Evolutionary conservation across 2,113 vertebrate species (phyloP).

Genomic region (Oenanthe oenanthe): DNA sequence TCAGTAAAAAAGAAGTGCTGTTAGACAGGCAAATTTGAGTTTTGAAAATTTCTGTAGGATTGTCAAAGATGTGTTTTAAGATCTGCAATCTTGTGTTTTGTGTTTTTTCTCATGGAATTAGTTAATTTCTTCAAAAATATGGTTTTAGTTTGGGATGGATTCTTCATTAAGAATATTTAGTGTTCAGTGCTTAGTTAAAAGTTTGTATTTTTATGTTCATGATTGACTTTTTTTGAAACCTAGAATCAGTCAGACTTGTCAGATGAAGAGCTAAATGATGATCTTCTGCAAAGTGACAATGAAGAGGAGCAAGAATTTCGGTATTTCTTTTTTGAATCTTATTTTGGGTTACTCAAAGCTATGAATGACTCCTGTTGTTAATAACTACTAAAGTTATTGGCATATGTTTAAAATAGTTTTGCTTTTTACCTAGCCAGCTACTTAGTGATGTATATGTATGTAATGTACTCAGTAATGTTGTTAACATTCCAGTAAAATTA

Average conservation of each 20-base stretch:
- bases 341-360: background rate
- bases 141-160: background rate
- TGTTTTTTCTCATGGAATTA: background rate
- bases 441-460: background rate
- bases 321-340: constrained; percentile 53
- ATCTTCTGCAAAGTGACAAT: constrained; percentile 96
- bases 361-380: background rate
- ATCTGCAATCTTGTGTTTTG: background rate
- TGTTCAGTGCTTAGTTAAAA: background rate
- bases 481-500: background rate
- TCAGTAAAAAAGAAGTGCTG: background rate
- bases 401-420: background rate
- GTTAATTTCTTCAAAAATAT: background rate
- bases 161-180: background rate
- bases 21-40: background rate
- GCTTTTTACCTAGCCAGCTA: background rate
- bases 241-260: constrained; percentile 94
- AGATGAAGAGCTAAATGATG: constrained; percentile 96
- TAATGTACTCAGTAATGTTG: background rate
- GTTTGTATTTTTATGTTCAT: background rate
- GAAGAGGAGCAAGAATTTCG: constrained; percentile 85
- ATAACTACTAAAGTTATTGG: background rate
- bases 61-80: background rate
- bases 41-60: background rate
- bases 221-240: constrained; percentile 47